Conservation (phyloP, 2,888 invertebrate genomes). For the Limenitis camilla region DNA sequence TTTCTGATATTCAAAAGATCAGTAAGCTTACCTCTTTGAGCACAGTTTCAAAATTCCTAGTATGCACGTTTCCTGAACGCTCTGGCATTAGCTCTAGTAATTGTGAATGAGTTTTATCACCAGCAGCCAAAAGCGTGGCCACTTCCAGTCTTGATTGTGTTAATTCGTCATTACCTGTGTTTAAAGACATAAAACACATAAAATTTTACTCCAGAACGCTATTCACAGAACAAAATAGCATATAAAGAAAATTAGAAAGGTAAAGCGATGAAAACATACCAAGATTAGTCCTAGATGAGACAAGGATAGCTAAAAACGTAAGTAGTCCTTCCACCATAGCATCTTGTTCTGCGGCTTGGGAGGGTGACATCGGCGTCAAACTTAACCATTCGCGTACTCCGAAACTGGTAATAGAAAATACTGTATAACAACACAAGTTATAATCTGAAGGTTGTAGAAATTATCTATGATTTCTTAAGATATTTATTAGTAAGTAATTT, state of each 20-base stretch:
- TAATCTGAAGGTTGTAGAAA: too few species aligned
- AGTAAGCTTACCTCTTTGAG: slow-evolving; percentile 78
- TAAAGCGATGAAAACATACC: slow-evolving; percentile 62
- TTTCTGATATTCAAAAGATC: too few species aligned
- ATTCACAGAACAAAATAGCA: not conserved
- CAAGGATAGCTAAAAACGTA: slow-evolving; percentile 90
- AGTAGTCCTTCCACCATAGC: slow-evolving; percentile 95
- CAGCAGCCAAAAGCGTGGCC: slow-evolving; percentile 92
- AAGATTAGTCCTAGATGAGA: slow-evolving; percentile 90
- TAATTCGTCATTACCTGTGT: slow-evolving; percentile 74
- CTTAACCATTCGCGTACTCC: slow-evolving; percentile 91
- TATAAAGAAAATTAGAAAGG: not conserved
- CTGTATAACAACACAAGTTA: too few species aligned
- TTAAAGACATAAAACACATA: too few species aligned
- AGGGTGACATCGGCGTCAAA: slow-evolving; percentile 79
- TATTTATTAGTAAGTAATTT: not conserved
- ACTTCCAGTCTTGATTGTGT: slow-evolving; percentile 89
- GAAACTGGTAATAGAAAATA: slow-evolving; percentile 73
- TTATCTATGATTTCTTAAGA: not conserved
- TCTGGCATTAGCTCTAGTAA: slow-evolving; percentile 97
- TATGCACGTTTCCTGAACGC: slow-evolving; percentile 92
- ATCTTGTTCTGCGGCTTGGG: slow-evolving; percentile 87
- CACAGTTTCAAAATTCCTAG: slow-evolving; percentile 90
- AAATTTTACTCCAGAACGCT: too few species aligned
- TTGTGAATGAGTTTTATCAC: slow-evolving; percentile 96